Evolutionary conservation across 2,797 vertebrate species (phyloP).

Genomic region (Notamacropus eugenii): DNA sequence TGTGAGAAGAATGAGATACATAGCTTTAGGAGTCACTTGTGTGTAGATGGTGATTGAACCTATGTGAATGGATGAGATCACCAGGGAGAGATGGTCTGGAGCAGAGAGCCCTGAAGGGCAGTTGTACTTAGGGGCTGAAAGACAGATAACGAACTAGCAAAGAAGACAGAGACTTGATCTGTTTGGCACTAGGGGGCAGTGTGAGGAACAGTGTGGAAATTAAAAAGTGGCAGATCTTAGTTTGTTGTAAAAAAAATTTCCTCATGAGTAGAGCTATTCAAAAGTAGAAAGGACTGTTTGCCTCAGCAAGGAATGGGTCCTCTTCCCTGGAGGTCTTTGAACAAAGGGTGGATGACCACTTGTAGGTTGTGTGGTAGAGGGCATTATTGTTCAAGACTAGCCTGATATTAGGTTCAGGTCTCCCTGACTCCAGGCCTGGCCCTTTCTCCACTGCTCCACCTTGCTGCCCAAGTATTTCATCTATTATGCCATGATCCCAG

Average conservation of each 20-base stretch:
- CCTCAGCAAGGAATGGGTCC: neutral
- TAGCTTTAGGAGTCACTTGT: neutral
- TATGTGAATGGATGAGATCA: neutral
- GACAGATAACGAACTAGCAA: neutral
- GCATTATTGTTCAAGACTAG: neutral
- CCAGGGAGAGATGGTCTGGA: neutral
- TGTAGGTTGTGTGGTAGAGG: neutral
- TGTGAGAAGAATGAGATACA: neutral
- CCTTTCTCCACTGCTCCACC: accelerated
- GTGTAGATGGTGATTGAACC: neutral
- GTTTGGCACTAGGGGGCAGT: neutral
- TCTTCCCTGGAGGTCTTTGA: neutral
- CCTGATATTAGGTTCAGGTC: neutral
- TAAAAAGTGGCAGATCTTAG: neutral
- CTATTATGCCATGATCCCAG: neutral
- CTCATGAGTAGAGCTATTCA: neutral
- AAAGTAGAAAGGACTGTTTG: neutral
- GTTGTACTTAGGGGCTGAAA: neutral
- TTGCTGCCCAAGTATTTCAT: neutral
- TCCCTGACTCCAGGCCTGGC: neutral
- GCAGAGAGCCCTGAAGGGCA: neutral
- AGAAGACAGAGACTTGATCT: neutral
- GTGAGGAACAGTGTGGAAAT: neutral
- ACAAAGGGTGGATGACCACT: neutral
- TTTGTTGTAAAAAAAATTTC: neutral